Base-by-base conservation (phyloP, 2,888 invertebrate genomes). In the Brachyptera risi region DNA sequence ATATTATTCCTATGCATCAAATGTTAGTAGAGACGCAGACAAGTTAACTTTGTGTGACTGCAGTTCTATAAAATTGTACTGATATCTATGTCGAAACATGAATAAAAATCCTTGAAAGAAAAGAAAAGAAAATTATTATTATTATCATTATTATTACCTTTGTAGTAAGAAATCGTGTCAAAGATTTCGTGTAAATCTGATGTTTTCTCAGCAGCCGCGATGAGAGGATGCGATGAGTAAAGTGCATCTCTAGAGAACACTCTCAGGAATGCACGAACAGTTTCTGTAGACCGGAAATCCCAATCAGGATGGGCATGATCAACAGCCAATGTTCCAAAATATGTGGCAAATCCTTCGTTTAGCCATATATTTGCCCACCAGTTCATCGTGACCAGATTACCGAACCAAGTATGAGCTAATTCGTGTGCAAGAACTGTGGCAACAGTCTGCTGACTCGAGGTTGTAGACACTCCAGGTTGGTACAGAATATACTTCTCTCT, bases 251-350 rank as follows among this genome's bases (percentile, higher is more conserved):
- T 65, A 9, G 68, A 68, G 61, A 76, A 71, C 2, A 74, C 75
- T n/a, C 67, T 63, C 7, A 75, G 60, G 26, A 73, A 83, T 3
- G 63, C 60, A 17, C 35, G 42, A 73, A 70, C 1, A 75, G 71
- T 0, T 78, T 74, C 67, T 84, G 83, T 60, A 79, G 81, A 57
- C 83, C 80, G 68, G 77, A 69, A 44, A 82, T 76, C 78, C 81
- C 83, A 86, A 3, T 77, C 74, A 0, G 84, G 83, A 68, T 83
- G 78, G 63, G 71, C 71, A 54, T 70, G 67, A 56, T 72, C 67
- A 3, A 73, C 71, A 11, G 73, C 73, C 38, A 72, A 66, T 47
- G 75, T 75, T 62, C 76, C 76, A 56, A 78, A 74, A 67, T 75
- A 79, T 5, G 71, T 70, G 2, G 65, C 65, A 21, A 65, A 60